Conservation (phyloP, 2,888 invertebrate species). For the Ypsolopha sequella region DNA sequence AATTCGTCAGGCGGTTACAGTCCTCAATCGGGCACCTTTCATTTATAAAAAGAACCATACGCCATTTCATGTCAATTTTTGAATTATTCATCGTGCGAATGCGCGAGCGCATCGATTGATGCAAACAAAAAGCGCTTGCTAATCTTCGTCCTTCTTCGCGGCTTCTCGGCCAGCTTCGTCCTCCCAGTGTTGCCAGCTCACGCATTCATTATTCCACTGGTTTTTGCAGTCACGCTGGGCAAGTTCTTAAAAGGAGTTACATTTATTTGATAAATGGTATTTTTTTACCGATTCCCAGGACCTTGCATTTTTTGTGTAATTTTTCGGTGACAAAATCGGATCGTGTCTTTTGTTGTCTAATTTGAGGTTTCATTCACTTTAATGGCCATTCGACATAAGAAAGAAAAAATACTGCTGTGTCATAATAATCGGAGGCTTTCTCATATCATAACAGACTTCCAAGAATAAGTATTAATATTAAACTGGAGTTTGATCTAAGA, state of each 20-base stretch:
- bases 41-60: slow-evolving; percentile 69
- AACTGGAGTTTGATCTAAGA: too few relatives aligned
- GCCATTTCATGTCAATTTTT: slow-evolving; percentile 72
- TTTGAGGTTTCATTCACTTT: slow-evolving; percentile 30
- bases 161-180: slow-evolving; percentile 41
- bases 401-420: slow-evolving; percentile 35
- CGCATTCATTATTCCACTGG: slow-evolving; percentile 65
- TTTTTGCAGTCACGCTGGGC: slow-evolving; percentile 66
- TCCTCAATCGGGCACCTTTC: slow-evolving; percentile 71
- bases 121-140: slow-evolving; percentile 68
- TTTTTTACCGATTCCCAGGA: slow-evolving; percentile 31
- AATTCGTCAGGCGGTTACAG: slow-evolving; percentile 71
- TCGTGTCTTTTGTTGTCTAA: slow-evolving; percentile 31
- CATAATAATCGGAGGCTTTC: slow-evolving; percentile 35
- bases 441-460: slow-evolving; percentile 37
- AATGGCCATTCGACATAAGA: slow-evolving; percentile 33
- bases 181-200: slow-evolving; percentile 56
- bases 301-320: slow-evolving; percentile 36
- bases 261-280: slow-evolving; percentile 66
- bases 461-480: slow-evolving; percentile 19
- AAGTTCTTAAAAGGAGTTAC: slow-evolving; percentile 61
- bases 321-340: slow-evolving; percentile 50
- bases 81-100: slow-evolving; percentile 71
- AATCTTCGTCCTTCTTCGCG: slow-evolving; percentile 65
- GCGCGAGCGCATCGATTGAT: slow-evolving; percentile 71